These are phyloP conservation scores for Lagenorhynchus albirostris DNA, from an alignment of 2,113 vertebrate species.

Conservation along the genomic window DNA sequence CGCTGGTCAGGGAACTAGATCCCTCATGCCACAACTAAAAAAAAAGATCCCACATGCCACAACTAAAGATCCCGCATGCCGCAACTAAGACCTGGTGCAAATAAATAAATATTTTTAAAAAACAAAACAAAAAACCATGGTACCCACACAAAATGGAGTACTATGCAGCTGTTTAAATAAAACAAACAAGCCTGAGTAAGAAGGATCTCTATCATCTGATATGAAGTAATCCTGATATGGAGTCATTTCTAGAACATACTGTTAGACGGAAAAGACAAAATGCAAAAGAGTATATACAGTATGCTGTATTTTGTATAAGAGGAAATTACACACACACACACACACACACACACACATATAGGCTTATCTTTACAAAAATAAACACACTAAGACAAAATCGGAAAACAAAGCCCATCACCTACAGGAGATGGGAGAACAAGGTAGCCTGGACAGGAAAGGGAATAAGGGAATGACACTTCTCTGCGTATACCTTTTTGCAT, in stretches of 20 bases:
- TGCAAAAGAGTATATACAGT: neutral
- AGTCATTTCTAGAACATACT: neutral
- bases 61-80: too few species aligned
- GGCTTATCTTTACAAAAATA: neutral
- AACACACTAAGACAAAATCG: neutral
- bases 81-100: too few species aligned
- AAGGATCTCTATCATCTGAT: neutral
- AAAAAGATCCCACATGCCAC: too few species aligned
- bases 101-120: too few species aligned
- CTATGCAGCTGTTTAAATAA: neutral
- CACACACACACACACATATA: too few species aligned
- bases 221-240: neutral
- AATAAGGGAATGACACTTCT: neutral
- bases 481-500: neutral
- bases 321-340: neutral
- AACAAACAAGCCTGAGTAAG: neutral
- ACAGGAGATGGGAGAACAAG: neutral
- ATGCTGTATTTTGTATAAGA: neutral
- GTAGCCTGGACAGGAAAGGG: neutral
- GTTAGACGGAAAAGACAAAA: neutral
- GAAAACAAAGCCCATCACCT: neutral
- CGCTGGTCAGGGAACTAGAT: too few species aligned
- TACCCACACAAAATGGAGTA: neutral
- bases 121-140: too few species aligned
- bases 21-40: too few species aligned